Conservation (phyloP, 2,113 vertebrate species). For the Oxyura jamaicensis region DNA sequence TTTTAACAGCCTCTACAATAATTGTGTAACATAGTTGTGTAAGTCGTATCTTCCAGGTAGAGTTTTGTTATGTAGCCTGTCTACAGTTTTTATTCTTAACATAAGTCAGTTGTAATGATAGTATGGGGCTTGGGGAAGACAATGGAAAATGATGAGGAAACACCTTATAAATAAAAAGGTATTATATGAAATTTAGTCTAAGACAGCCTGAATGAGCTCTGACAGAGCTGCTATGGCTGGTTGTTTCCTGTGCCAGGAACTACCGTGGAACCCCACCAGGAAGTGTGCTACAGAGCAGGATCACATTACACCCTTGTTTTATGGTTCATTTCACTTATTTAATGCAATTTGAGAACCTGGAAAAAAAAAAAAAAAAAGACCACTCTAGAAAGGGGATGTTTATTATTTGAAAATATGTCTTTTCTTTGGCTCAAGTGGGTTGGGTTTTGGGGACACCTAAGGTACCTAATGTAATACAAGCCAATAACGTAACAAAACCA, state of each 20-base stretch:
- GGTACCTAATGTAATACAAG: slow-evolving; percentile 12
- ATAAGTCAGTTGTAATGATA: neutral
- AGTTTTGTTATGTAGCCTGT: neutral
- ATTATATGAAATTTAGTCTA: slow-evolving; percentile 61
- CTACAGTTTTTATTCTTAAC: neutral
- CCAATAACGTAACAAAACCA: neutral
- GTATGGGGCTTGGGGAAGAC: neutral
- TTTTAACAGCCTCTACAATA: neutral
- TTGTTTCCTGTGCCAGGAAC: slow-evolving; percentile 81
- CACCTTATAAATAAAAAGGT: slow-evolving; percentile 45
- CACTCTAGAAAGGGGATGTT: slow-evolving; percentile 62
- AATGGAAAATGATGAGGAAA: slow-evolving; percentile 33
- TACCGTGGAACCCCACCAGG: slow-evolving; percentile 78
- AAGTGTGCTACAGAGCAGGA: slow-evolving; percentile 73
- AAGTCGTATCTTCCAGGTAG: neutral
- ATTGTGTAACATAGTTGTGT: neutral
- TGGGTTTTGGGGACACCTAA: slow-evolving; percentile 40
- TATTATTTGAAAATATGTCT: slow-evolving; percentile 59
- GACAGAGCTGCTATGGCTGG: slow-evolving; percentile 57
- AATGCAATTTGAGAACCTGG: slow-evolving; percentile 79
- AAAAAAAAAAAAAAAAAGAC: slow-evolving; percentile 56
- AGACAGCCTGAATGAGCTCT: slow-evolving; percentile 75
- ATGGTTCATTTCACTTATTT: slow-evolving; percentile 83
- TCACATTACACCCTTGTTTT: slow-evolving; percentile 82
- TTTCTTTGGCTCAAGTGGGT: slow-evolving; percentile 58